Conservation (phyloP, 2,113 vertebrate genomes). For the Colistium nudipinnis region DNA sequence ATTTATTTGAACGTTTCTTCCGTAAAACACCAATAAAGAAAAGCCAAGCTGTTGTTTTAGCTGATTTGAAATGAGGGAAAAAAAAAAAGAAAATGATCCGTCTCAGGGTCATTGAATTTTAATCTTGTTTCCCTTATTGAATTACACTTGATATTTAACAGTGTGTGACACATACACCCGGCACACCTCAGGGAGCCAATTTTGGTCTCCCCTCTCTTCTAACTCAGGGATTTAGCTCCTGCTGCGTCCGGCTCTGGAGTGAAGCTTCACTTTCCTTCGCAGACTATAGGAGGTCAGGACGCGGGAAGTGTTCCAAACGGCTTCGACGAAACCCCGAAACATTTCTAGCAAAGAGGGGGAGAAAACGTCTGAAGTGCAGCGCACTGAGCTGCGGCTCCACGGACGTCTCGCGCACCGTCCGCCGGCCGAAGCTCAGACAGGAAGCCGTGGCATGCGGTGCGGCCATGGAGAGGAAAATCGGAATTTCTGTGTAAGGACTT, state of each 20-base stretch:
- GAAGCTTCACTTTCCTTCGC: conserved; percentile 4
- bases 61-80: neutral
- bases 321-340: conserved; percentile 64
- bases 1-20: neutral
- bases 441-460: no score
- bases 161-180: neutral
- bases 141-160: neutral
- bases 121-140: neutral
- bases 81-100: neutral
- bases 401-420: conserved; percentile 34
- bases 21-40: neutral
- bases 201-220: neutral
- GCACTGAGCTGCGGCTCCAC: no score
- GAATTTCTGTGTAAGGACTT: no score
- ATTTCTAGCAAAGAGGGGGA: conserved; percentile 40
- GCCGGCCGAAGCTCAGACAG: conserved; percentile 22
- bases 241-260: conserved; percentile 19
- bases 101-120: no score
- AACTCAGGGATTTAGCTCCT: neutral
- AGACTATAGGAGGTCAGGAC: conserved; percentile 20
- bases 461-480: no score
- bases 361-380: no score
- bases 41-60: neutral
- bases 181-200: conserved; percentile 13
- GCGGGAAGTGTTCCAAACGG: conserved; percentile 29